Percentiles rank a stretch among this genome's conserved stretches.
phyloP scores from a whole-genome alignment of 2,888 invertebrate species.

The Polydrusus tereticollis region DNA sequence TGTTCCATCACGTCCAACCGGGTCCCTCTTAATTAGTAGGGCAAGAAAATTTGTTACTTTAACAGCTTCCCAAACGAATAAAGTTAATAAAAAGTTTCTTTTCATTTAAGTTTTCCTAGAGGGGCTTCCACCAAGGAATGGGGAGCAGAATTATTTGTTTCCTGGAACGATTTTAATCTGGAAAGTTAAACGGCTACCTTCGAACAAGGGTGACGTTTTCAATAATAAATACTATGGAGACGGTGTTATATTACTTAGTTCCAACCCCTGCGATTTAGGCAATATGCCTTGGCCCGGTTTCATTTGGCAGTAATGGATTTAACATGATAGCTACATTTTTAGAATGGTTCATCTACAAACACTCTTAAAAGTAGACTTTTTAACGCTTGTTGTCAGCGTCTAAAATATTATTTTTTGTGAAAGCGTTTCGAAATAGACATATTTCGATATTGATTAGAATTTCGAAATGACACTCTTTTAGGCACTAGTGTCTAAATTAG shows the following conservation, averaged over 20 bases:
- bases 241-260: too few relatives aligned
- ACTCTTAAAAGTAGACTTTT: too few relatives aligned
- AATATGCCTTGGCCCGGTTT: not conserved
- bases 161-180: constrained; percentile 3
- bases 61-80: constrained; percentile 4
- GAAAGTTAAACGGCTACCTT: constrained; percentile 4
- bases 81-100: constrained; percentile 26
- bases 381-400: too few relatives aligned
- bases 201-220: not conserved
- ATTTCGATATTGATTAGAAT: too few relatives aligned
- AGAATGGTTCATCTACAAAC: too few relatives aligned
- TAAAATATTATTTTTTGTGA: too few relatives aligned
- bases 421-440: too few relatives aligned
- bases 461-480: too few relatives aligned
- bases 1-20: constrained; percentile 31
- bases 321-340: too few relatives aligned
- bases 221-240: not conserved
- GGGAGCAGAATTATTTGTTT: constrained; percentile 13
- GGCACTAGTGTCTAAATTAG: too few relatives aligned
- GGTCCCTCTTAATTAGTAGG: constrained; percentile 34
- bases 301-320: not conserved
- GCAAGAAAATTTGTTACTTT: constrained; percentile 35
- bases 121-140: constrained; percentile 1
- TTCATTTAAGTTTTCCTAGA: constrained; percentile 30
- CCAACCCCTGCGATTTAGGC: too few relatives aligned